Evolutionary conservation across 2,113 vertebrate species (phyloP).

Genomic region (Diphyllodes magnificus): DNA sequence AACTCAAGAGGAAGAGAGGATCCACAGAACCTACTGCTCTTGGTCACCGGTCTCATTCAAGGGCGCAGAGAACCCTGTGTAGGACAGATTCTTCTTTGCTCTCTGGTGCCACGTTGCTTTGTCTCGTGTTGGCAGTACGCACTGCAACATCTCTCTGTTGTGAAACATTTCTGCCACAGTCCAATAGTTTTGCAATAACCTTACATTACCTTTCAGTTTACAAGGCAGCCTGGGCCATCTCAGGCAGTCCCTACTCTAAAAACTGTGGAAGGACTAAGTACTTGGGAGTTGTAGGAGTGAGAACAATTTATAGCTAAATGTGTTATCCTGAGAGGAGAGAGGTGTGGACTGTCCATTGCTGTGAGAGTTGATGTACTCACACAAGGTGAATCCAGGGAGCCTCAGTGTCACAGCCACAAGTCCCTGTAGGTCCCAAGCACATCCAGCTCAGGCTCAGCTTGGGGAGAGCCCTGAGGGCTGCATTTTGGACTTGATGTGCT

Average conservation of each 20-base stretch:
- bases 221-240: not conserved
- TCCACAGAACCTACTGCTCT: not conserved
- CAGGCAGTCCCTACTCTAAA: not conserved
- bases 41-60: not conserved
- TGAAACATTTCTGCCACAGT: not conserved
- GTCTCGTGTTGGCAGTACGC: not conserved
- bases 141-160: not conserved
- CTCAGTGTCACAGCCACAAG: not conserved
- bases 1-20: not conserved
- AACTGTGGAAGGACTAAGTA: not conserved
- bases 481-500: not conserved
- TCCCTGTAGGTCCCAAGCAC: not conserved
- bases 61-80: fast-evolving
- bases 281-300: not conserved
- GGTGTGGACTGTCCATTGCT: not conserved
- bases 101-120: not conserved
- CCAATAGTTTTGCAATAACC: not conserved
- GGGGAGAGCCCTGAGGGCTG: not conserved
- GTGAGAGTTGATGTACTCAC: not conserved
- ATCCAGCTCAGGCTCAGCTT: not conserved
- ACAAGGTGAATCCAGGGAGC: not conserved
- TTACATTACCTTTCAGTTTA: not conserved
- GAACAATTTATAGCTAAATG: not conserved
- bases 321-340: not conserved
- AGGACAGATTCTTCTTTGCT: not conserved